A percentile compares a stretch with the other conserved stretches of the same genome.
Conservation (phyloP, 2,797 vertebrate species). For the Aulostomus chinensis region DNA sequence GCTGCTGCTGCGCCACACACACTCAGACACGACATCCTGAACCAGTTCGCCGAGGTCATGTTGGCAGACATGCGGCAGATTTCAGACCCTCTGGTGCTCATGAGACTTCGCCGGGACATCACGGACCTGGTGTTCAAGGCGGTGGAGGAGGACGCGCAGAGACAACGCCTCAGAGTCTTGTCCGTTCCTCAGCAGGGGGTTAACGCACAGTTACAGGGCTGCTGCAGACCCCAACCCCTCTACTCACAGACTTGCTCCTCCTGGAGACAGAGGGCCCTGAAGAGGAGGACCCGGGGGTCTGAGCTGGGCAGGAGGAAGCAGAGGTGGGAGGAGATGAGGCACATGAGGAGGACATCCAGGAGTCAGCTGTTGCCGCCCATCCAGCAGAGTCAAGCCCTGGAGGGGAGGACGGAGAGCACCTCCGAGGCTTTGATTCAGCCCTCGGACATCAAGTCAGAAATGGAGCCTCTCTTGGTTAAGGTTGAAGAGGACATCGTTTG, state of each 20-base stretch:
- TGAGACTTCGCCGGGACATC: slow-evolving; percentile 47
- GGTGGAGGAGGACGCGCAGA: slow-evolving; percentile 35
- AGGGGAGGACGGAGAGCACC: background rate
- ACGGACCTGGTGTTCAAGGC: slow-evolving; percentile 49
- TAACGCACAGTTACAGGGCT: background rate
- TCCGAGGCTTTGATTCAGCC: slow-evolving; percentile 2
- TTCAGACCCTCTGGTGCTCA: slow-evolving; percentile 41
- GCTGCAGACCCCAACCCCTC: background rate
- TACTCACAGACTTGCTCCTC: background rate
- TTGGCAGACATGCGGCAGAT: slow-evolving; percentile 50
- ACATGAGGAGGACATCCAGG: slow-evolving; percentile 10
- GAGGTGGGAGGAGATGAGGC: slow-evolving; percentile 24
- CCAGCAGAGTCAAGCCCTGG: slow-evolving; percentile 3
- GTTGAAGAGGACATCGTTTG: slow-evolving; percentile 7
- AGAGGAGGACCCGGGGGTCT: slow-evolving; percentile 1
- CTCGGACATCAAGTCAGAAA: slow-evolving; percentile 18
- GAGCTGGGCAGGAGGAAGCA: slow-evolving; percentile 1
- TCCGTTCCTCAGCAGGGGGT: background rate
- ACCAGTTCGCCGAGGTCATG: slow-evolving; percentile 47
- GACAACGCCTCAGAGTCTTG: background rate
- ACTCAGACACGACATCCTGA: slow-evolving; percentile 8
- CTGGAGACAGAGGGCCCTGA: slow-evolving; percentile 4
- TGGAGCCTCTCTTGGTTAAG: slow-evolving; percentile 10
- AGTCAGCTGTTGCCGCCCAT: background rate
- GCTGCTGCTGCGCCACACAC: background rate